Evolutionary conservation across 1,140 invertebrate species (phyloP), one percentile per base, ranked within the genome.

Genomic region (Latrodectus geometricus): DNA sequence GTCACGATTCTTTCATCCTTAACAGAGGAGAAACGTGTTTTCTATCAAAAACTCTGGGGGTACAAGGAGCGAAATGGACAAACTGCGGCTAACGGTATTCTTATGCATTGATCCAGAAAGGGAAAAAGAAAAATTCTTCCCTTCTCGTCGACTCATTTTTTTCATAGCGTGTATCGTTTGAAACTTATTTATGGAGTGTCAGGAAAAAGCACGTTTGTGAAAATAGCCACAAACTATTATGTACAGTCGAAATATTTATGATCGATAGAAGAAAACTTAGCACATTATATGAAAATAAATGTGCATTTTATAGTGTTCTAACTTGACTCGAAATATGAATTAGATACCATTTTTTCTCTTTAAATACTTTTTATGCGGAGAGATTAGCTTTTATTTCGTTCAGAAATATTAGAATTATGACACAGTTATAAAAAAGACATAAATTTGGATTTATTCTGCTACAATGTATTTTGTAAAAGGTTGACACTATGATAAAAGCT

Each of bases 131-230:
- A 35, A 35, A 35, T 5, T 35, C 35, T 72, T 72, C 69, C 68
- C 77, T 72, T 72, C 69, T 79, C 77, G 69, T 61, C 48, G 56
- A 69, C 17, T 23, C 0, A 50, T 78, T 77, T 77, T 79, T 68
- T 76, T 68, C 61, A 14, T 35, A 14, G n/a, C 48, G 77, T 69
- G 66, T 69, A 69, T 56, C 65, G 48, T 56, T 79, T 79, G 61
- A 69, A 50, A 79, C 48, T 69, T 79, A 79, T 79, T 79, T 79
- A 79, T 79, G 77, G 77, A 79, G 48, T 79, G 77, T 69, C 66
- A 69, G 21, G 69, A 79, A 74, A 69, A 49, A 79, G 23, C 48
- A 11, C 21, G 65, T 69, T n/a, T 66, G 15, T 50, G 65, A 52
- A 79, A 68, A 69, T 69, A 52, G 77, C n/a, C 48, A 68, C 49